Evolutionary conservation across 2,113 vertebrate genomes (phyloP).

Genomic region (Aleadryas rufinucha): DNA sequence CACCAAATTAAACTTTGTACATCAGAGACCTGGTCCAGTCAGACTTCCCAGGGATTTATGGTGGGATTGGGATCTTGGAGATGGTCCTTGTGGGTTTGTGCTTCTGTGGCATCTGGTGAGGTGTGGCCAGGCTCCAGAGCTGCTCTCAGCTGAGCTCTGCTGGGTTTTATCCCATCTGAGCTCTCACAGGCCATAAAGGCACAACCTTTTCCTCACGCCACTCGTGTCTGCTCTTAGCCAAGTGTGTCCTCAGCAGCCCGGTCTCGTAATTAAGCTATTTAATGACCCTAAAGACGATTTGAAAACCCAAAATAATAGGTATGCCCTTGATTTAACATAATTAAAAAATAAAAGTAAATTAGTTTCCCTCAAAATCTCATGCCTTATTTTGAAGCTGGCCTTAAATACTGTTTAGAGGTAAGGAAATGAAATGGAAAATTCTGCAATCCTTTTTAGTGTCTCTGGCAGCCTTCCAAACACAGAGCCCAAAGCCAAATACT

Average conservation of each 20-base stretch:
- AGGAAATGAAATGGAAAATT: slow-evolving; percentile 52
- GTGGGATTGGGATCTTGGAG: not conserved
- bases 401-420: slow-evolving; percentile 30
- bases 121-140: not conserved
- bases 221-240: not conserved
- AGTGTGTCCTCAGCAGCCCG: not conserved
- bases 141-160: not conserved
- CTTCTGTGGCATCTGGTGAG: not conserved
- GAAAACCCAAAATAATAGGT: slow-evolving; percentile 28
- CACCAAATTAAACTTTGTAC: not conserved
- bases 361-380: not conserved
- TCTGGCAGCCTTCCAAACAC: slow-evolving; percentile 28
- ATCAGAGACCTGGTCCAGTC: not conserved
- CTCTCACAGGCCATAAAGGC: not conserved
- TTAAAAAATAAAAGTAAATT: slow-evolving; percentile 10
- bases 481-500: slow-evolving; percentile 49
- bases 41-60: not conserved
- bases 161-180: not conserved
- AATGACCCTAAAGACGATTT: slow-evolving; percentile 19
- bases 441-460: slow-evolving; percentile 1
- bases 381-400: slow-evolving; percentile 11
- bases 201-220: not conserved
- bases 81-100: not conserved
- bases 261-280: slow-evolving; percentile 11
- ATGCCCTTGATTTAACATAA: slow-evolving; percentile 31